These are phyloP conservation scores for Acronicta leporina DNA, from an alignment of 2,888 invertebrate genomes.

Conservation along the genomic window DNA sequence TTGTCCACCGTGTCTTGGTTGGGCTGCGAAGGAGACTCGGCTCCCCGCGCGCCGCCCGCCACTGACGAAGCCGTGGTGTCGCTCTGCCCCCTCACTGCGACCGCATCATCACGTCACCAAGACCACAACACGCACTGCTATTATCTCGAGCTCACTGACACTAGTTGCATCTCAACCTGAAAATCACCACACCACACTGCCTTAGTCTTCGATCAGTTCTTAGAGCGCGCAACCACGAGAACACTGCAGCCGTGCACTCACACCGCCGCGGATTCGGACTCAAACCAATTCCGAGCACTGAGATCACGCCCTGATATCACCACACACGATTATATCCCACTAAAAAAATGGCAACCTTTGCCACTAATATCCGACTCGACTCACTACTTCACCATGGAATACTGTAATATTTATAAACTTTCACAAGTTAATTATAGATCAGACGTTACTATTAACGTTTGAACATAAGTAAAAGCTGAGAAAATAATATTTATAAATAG, in stretches of 20 bases:
- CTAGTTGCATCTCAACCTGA: slow-evolving; percentile 86
- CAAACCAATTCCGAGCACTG: slow-evolving; percentile 55
- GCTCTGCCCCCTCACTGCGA: slow-evolving; percentile 86
- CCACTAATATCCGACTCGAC: slow-evolving; percentile 78
- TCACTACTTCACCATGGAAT: slow-evolving; percentile 82
- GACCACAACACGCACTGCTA: slow-evolving; percentile 86
- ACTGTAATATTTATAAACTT: slow-evolving; percentile 89
- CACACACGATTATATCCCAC: slow-evolving; percentile 80
- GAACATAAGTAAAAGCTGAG: slow-evolving; percentile 89
- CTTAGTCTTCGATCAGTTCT: slow-evolving; percentile 41
- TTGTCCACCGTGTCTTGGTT: slow-evolving; percentile 88
- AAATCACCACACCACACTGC: slow-evolving; percentile 73
- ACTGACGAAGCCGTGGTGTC: slow-evolving; percentile 88
- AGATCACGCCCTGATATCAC: slow-evolving; percentile 83
- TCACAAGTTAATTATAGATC: slow-evolving; percentile 88
- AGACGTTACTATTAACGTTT: slow-evolving; percentile 89
- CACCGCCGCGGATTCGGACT: slow-evolving; percentile 54
- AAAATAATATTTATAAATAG: slow-evolving; percentile 90
- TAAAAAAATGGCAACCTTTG: slow-evolving; percentile 88
- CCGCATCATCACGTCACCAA: slow-evolving; percentile 89
- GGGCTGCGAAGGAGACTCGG: slow-evolving; percentile 89
- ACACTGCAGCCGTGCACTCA: slow-evolving; percentile 56
- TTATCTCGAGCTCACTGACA: slow-evolving; percentile 87
- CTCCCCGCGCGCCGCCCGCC: slow-evolving; percentile 88
- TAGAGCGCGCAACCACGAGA: slow-evolving; percentile 44